Base-by-base conservation (phyloP, 2,888 invertebrate genomes). In the Nemapogon koenigi region DNA sequence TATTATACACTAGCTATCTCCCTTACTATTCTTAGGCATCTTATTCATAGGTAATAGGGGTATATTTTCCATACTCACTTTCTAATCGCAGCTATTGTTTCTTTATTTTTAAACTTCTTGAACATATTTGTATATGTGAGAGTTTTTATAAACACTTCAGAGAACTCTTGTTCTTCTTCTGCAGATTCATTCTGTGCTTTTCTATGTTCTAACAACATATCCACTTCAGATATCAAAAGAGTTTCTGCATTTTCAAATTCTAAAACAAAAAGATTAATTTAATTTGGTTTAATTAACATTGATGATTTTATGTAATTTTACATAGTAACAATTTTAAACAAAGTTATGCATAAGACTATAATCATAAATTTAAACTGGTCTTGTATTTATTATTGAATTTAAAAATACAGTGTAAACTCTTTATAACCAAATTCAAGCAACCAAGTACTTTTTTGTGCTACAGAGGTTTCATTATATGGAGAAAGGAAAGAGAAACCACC, bases 161-260 rank as follows among this genome's bases (percentile, higher is more conserved):
- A 96, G 62, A 99, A 91, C 67, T 98, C 97, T 67, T 97, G 97
- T 59, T 97, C 95, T 54, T 99, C 99, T 61, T 99, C 98, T 2
- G 96, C 95, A 18, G 92, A 94, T 69, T 99, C 98, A 67, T 97
- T 98, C 69, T 98, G 97, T 22, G 92, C 91, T 67, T 97, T 97
- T 38, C 99, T 85, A 69, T 99, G 97, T 60, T 98, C 97, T 52
- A 99, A 68, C 51, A 99, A 79, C 92, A 99, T 95, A 60, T 92
- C 91, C 0, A 95, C 95, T 80, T 95, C 95, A 2, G 97, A 97
- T 61, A 97, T 96, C 38, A 99, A 80, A 40, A 99, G 75, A 0
- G 99, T 97, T 76, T 99, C 98, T 2, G 97, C 96, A 78, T 94
- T 96, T 79, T 98, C 98, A 75, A 99, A 99, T 73, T 98, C 97